Conservation (phyloP, 2,113 vertebrate genomes). For the Cyphomyrus plagiostoma region DNA sequence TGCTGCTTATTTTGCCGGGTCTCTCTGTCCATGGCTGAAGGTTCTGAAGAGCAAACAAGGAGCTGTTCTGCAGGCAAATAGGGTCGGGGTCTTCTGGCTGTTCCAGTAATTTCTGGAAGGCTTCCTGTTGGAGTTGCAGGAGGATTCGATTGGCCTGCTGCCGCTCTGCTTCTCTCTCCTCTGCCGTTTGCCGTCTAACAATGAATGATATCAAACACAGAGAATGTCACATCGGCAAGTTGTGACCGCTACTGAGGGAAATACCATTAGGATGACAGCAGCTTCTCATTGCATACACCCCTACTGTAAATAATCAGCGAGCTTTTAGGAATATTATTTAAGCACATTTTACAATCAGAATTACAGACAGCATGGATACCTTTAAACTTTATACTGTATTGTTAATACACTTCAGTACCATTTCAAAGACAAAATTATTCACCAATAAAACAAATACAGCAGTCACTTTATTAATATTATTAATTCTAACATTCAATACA, state of each 20-base stretch:
- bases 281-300: neutral
- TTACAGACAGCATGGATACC: neutral
- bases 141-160: constrained; percentile 97
- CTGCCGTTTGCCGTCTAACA: constrained; percentile 87
- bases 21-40: constrained; percentile 95
- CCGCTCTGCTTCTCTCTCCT: constrained; percentile 91
- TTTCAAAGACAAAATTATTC: neutral
- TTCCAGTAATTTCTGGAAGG: constrained; percentile 92
- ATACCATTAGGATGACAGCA: neutral
- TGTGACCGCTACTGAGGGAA: neutral
- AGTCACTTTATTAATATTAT: neutral
- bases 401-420: neutral
- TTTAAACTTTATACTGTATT: neutral
- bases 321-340: neutral
- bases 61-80: constrained; percentile 93
- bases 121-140: constrained; percentile 93
- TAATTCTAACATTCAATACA: neutral
- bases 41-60: constrained; percentile 94
- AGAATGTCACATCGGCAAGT: neutral
- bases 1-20: constrained; percentile 70
- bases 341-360: neutral
- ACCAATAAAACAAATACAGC: neutral
- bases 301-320: neutral
- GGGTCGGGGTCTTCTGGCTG: constrained; percentile 86
- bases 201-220: constrained; percentile 16